Evolutionary conservation across 2,888 invertebrate genomes (phyloP), one percentile per base, ranked within the genome.

Genomic region (Emmelina monodactyla): DNA sequence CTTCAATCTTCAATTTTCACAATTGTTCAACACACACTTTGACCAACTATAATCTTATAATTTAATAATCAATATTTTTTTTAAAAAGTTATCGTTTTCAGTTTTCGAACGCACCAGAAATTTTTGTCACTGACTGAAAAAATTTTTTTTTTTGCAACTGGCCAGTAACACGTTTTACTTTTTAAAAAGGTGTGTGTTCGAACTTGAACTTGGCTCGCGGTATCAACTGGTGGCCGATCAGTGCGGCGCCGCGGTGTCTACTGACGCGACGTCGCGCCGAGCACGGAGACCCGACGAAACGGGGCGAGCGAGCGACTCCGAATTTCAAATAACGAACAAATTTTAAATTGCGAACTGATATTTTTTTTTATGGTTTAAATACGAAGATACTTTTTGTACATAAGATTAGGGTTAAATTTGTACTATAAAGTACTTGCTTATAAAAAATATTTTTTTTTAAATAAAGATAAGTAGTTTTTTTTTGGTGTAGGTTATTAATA

Each of bases 211-310:
- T 25, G 25, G 25, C 9, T 7, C 25, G 25, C 25, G 25, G n/a
- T 25, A 25, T 25, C 25, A 25, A 25, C 25, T 25, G 25, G 25
- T 25, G 25, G 25, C 6, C 25, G 25, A 25, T 25, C 25, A 25
- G 25, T 25, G 6, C 3, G 25, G 25, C 25, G 25, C 25, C 25
- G 11, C n/a, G 3, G 3, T 11, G 25, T 25, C 25, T 25, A 25
- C 25, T 25, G 25, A 25, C 25, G 25, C 25, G 3, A 25, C 25
- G 25, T 25, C 25, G 25, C n/a, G 4, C 4, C 4, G 25, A 25
- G 25, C n/a, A n/a, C n/a, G n/a, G n/a, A n/a, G n/a, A n/a, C n/a
- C n/a, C n/a, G n/a, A n/a, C n/a, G n/a, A n/a, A n/a, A n/a, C n/a
- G n/a, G n/a, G n/a, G n/a, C n/a, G 25, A 9, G 3, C 25, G 25